phyloP scores from a whole-genome alignment of 2,113 vertebrate species.

The Tetraodon nigroviridis region DNA sequence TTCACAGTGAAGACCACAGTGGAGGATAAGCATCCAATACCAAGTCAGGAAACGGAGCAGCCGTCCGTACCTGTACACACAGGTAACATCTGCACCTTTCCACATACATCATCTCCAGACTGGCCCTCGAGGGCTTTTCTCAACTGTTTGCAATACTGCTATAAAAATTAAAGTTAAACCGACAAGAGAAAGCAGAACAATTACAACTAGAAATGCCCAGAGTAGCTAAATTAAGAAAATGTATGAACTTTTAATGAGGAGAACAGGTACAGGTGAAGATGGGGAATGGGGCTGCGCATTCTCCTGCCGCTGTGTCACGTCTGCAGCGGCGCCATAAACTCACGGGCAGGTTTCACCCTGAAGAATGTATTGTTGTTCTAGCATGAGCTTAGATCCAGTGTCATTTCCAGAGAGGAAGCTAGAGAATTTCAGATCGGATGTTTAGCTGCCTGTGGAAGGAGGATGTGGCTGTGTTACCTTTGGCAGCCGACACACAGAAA shows the following conservation, averaged over 20 bases:
- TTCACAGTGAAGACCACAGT: slow-evolving; percentile 66
- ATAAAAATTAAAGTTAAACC: too few relatives aligned
- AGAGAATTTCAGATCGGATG: slow-evolving; percentile 50
- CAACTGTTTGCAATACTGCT: too few relatives aligned
- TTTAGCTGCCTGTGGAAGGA: slow-evolving; percentile 36
- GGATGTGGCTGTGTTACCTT: slow-evolving; percentile 50
- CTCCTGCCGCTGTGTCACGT: slow-evolving; percentile 47
- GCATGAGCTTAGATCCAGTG: slow-evolving; percentile 42
- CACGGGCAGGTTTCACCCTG: slow-evolving; percentile 41
- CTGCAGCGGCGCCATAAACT: slow-evolving; percentile 48
- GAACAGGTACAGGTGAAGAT: slow-evolving; percentile 1
- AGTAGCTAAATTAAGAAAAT: too few relatives aligned
- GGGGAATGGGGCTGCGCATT: slow-evolving; percentile 40
- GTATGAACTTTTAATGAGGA: neutral
- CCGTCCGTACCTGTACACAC: slow-evolving; percentile 67
- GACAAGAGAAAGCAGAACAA: too few relatives aligned
- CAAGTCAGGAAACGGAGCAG: slow-evolving; percentile 66
- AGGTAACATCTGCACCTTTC: slow-evolving; percentile 65
- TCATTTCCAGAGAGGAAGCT: slow-evolving; percentile 39
- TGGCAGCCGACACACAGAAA: slow-evolving; percentile 27
- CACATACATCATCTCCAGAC: neutral
- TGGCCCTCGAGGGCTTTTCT: neutral
- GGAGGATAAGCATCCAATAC: slow-evolving; percentile 64
- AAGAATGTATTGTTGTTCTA: slow-evolving; percentile 36
- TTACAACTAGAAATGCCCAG: too few relatives aligned